Evolutionary conservation across 2,888 invertebrate genomes (phyloP).

Genomic region (Sceliomorpha sp.): DNA sequence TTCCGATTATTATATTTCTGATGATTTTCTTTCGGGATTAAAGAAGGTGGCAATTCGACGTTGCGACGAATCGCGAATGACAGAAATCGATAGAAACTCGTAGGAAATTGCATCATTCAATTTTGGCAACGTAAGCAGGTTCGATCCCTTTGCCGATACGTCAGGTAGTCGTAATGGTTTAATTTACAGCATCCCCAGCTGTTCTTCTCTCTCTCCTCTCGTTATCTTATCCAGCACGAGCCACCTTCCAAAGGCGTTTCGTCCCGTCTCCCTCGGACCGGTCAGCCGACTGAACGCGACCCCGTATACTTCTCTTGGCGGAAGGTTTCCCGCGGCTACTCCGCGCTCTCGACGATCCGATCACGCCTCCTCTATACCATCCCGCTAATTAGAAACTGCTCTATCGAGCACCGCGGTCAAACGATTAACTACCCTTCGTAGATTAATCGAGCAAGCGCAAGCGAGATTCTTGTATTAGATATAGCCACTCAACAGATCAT

Average conservation of each 20-base stretch:
- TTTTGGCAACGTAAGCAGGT: too few species aligned
- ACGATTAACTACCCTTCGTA: conserved; percentile 68
- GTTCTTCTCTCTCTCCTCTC: conserved; percentile 35
- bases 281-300: conserved; percentile 51
- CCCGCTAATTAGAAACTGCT: conserved; percentile 74
- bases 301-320: conserved; percentile 33
- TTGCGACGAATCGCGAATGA: too few species aligned
- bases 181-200: conserved; percentile 60
- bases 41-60: not conserved
- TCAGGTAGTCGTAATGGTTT: conserved; percentile 61
- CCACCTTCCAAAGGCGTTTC: conserved; percentile 29
- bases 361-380: conserved; percentile 66
- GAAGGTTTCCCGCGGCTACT: conserved; percentile 31
- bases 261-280: conserved; percentile 37
- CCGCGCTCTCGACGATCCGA: conserved; percentile 58
- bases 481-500: conserved; percentile 35
- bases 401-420: conserved; percentile 65
- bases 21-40: conserved; percentile 15
- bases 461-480: conserved; percentile 46
- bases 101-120: too few species aligned
- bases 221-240: conserved; percentile 52
- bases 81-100: too few species aligned
- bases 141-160: too few species aligned
- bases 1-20: too few species aligned
- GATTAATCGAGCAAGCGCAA: conserved; percentile 63